Conservation (phyloP, 1,140 invertebrate species). For the Ctenoplectra terminalis region DNA sequence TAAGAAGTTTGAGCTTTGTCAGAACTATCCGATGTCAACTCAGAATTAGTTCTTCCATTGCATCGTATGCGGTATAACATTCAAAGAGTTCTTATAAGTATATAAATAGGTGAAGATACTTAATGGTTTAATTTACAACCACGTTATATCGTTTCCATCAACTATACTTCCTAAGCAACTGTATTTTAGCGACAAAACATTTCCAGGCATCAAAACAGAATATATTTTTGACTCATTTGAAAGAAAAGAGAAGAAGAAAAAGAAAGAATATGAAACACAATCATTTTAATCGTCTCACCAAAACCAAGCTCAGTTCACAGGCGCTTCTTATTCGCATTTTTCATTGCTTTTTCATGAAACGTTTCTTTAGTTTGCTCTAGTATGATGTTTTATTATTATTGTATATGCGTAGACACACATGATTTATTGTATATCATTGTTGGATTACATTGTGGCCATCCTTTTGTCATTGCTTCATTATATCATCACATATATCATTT, state of each 20-base stretch:
- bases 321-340: constrained; percentile 66
- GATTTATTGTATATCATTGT: constrained; percentile 66
- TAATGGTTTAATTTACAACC: no score
- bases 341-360: constrained; percentile 58
- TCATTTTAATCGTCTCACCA: constrained; percentile 46
- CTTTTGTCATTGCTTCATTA: constrained; percentile 55
- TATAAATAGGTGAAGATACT: no score
- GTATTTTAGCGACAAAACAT: constrained; percentile 54
- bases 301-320: constrained; percentile 50
- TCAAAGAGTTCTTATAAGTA: no score
- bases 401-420: constrained; percentile 58
- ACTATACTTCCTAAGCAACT: not conserved
- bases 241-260: not conserved
- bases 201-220: constrained; percentile 13
- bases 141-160: no score
- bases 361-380: constrained; percentile 58
- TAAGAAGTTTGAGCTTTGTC: no score
- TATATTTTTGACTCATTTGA: not conserved
- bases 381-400: constrained; percentile 53
- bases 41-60: no score
- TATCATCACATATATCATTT: constrained; percentile 48
- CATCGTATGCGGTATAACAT: no score
- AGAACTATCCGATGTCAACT: no score
- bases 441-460: constrained; percentile 62
- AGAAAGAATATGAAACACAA: constrained; percentile 54